Evolutionary conservation across 2,797 vertebrate species (phyloP).

Genomic region (Crax fasciolata): DNA sequence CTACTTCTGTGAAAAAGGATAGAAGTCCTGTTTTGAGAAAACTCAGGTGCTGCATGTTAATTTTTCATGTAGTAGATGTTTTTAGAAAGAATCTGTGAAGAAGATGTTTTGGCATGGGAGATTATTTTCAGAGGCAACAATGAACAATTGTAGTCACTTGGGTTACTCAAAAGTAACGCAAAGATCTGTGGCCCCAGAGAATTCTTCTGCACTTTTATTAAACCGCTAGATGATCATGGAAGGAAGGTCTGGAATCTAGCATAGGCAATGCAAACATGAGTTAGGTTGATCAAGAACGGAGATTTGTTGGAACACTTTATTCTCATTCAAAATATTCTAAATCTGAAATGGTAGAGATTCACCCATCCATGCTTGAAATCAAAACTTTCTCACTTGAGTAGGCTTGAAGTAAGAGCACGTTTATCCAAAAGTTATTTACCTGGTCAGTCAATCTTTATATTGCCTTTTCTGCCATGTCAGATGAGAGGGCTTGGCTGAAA

Average conservation of each 20-base stretch:
- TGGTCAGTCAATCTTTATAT: neutral
- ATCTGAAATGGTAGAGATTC: neutral
- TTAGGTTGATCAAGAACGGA: neutral
- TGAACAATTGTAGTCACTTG: neutral
- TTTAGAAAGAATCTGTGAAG: neutral
- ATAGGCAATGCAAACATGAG: neutral
- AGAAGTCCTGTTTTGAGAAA: neutral
- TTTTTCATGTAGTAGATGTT: neutral
- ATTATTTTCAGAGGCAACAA: neutral
- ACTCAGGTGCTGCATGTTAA: neutral
- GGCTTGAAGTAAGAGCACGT: neutral
- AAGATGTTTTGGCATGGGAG: neutral
- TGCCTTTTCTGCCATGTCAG: neutral
- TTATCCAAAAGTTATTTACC: conserved; percentile 8
- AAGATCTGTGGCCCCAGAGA: neutral
- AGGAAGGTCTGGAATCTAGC: neutral
- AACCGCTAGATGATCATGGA: neutral
- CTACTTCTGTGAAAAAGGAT: neutral
- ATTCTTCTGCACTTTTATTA: neutral
- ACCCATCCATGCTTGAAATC: conserved; percentile 5
- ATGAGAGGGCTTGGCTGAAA: conserved; percentile 13
- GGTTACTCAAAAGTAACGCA: neutral
- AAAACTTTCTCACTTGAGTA: conserved; percentile 13
- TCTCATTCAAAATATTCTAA: neutral
- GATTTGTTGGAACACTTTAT: neutral